Evolutionary conservation across 2,888 invertebrate species (phyloP).

Genomic region (Bellardia pandia): DNA sequence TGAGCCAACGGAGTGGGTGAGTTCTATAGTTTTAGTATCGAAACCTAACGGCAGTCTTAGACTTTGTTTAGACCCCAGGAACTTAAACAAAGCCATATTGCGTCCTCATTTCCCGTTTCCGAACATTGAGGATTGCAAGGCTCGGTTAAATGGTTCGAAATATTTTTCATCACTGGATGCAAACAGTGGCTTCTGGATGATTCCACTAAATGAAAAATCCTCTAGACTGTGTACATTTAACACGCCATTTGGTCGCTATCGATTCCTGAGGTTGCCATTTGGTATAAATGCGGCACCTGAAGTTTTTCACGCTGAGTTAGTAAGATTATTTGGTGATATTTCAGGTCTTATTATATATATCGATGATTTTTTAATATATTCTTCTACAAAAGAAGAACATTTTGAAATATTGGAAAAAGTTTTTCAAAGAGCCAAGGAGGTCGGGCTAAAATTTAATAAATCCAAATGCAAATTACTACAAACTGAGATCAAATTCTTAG

Average conservation of each 20-base stretch:
- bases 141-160: not conserved
- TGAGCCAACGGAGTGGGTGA: not conserved
- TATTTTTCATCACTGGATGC: not conserved
- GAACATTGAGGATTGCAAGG: not conserved
- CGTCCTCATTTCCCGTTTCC: not conserved
- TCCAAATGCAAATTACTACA: not conserved
- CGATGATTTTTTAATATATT: not conserved
- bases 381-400: not conserved
- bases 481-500: not conserved
- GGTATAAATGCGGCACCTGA: not conserved
- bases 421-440: not conserved
- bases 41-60: not conserved
- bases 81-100: not conserved
- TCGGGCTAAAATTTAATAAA: not conserved
- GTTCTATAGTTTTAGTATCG: not conserved
- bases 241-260: not conserved
- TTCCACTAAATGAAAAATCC: not conserved
- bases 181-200: not conserved
- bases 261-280: not conserved
- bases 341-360: not conserved
- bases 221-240: not conserved
- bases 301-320: not conserved
- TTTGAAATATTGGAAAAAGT: not conserved
- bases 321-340: not conserved
- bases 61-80: not conserved